Percentiles rank a stretch among this genome's conserved stretches.
These are phyloP conservation scores for Myrmophylax atrothorax DNA, from an alignment of 2,113 vertebrate genomes.

Conservation along the genomic window DNA sequence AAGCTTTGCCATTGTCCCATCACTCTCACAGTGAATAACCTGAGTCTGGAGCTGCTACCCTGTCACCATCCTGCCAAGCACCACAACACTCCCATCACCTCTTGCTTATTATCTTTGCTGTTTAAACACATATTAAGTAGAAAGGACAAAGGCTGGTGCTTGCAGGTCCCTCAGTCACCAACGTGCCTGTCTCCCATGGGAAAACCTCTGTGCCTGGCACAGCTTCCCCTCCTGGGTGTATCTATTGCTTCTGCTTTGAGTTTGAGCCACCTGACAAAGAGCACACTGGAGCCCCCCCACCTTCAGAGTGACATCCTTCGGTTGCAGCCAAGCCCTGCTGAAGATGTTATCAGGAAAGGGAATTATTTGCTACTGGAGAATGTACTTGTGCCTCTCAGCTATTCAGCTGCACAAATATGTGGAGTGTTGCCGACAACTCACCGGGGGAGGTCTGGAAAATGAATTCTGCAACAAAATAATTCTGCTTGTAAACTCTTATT, in stretches of 20 bases:
- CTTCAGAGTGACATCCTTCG: background rate
- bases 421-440: background rate
- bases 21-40: background rate
- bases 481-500: background rate
- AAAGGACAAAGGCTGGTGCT: background rate
- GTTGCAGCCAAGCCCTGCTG: background rate
- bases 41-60: background rate
- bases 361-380: constrained; percentile 47
- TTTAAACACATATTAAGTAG: background rate
- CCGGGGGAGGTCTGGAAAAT: background rate
- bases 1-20: background rate
- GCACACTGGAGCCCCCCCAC: background rate
- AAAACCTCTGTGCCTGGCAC: background rate
- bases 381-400: background rate
- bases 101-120: background rate
- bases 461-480: background rate
- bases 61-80: background rate
- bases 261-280: background rate
- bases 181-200: rapidly evolving
- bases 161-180: background rate
- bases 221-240: background rate
- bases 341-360: constrained; percentile 35
- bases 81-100: rapidly evolving
- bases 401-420: background rate
- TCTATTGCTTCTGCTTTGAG: background rate